A percentile compares a stretch with the other conserved stretches of the same genome.
Evolutionary conservation across 2,113 vertebrate species (phyloP).

Genomic region (Nothocercus nigrocapillus): DNA sequence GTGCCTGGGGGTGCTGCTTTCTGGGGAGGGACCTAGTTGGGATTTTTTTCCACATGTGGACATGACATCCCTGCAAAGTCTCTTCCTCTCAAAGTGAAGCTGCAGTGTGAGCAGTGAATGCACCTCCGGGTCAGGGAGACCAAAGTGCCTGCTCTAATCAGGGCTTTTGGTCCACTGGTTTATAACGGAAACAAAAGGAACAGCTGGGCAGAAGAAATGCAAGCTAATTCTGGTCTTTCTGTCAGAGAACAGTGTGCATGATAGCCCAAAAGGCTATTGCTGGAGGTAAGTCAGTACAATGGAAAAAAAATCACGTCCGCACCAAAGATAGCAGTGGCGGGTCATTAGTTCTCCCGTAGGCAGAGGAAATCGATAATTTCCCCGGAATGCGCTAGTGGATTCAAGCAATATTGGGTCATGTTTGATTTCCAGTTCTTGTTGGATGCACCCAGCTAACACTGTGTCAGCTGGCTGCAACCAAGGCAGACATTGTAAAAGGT

Average conservation of each 20-base stretch:
- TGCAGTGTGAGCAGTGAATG: background rate
- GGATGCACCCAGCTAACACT: background rate
- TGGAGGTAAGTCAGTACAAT: background rate
- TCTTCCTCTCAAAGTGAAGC: background rate
- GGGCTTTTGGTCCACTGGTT: background rate
- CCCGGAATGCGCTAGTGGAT: background rate
- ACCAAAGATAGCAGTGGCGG: background rate
- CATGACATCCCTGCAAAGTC: conserved; percentile 6
- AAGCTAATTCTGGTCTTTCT: background rate
- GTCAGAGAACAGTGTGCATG: background rate
- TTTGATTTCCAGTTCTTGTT: background rate
- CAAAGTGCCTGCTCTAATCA: background rate
- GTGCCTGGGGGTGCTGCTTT: background rate
- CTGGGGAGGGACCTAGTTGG: background rate
- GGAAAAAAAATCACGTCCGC: rapidly evolving
- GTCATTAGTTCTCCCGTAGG: background rate
- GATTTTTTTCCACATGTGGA: conserved; percentile 56
- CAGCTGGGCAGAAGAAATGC: background rate
- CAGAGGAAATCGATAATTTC: background rate
- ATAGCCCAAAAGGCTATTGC: background rate
- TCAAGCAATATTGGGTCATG: background rate
- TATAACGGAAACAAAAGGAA: background rate
- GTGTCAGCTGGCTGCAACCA: background rate
- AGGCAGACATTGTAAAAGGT: background rate
- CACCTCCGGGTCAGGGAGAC: background rate